These are phyloP conservation scores for Lampris megalopsis DNA, from an alignment of 2,113 vertebrate species.

Conservation along the genomic window DNA sequence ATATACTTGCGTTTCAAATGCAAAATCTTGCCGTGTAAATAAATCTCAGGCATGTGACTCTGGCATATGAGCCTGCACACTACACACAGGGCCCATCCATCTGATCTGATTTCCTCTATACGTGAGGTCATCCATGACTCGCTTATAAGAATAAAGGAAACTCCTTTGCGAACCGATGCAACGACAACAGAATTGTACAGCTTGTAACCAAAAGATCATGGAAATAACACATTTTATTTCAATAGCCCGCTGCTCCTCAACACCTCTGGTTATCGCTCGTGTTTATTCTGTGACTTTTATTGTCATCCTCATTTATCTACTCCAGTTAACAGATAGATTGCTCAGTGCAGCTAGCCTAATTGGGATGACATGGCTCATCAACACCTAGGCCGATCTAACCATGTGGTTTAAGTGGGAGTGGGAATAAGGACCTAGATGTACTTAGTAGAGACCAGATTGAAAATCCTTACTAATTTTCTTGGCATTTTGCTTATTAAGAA, in stretches of 20 bases:
- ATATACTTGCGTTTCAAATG: too few species aligned
- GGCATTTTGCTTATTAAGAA: conserved; percentile 44
- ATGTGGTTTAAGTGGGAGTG: conserved; percentile 35
- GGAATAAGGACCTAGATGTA: conserved; percentile 22
- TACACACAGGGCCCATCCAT: background rate
- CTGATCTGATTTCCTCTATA: background rate
- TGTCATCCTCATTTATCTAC: conserved; percentile 42
- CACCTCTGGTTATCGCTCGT: conserved; percentile 22
- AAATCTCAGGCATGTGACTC: background rate
- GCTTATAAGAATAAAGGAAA: background rate
- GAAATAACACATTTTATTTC: conserved; percentile 30
- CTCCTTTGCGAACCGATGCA: background rate
- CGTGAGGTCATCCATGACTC: background rate
- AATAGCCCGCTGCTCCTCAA: conserved; percentile 42
- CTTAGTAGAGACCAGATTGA: conserved; percentile 35
- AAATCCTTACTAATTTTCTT: conserved; percentile 59
- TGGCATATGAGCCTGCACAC: background rate
- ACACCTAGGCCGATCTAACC: conserved; percentile 46
- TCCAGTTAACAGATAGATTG: conserved; percentile 65
- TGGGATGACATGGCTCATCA: conserved; percentile 72
- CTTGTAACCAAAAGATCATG: conserved; percentile 15
- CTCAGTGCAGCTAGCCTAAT: conserved; percentile 61
- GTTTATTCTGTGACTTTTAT: conserved; percentile 6
- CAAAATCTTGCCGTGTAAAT: background rate
- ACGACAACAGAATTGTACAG: background rate